These are phyloP conservation scores for Tragelaphus oryx DNA, from an alignment of 2,797 vertebrate species.

Conservation along the genomic window DNA sequence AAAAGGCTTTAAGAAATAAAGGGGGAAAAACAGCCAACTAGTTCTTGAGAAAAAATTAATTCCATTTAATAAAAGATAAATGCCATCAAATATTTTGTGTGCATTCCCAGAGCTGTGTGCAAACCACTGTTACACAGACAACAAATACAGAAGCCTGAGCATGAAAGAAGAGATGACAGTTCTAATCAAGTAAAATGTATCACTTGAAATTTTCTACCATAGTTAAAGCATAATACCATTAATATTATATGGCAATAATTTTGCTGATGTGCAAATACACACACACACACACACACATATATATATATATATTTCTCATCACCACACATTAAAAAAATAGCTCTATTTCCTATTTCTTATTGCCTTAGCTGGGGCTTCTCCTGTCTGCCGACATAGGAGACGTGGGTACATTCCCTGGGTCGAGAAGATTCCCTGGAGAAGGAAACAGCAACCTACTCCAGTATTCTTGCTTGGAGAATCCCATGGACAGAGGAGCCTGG, in stretches of 20 bases:
- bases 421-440: neutral
- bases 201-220: neutral
- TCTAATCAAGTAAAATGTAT: neutral
- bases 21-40: neutral
- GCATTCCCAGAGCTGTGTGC: neutral
- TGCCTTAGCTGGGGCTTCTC: neutral
- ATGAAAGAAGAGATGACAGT: neutral
- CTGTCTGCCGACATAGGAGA: neutral
- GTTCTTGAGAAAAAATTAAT: neutral
- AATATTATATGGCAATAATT: neutral
- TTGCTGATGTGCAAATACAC: neutral
- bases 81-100: neutral
- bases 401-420: neutral
- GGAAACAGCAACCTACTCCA: neutral
- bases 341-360: neutral
- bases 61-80: neutral
- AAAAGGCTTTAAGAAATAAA: neutral
- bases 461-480: neutral
- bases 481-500: neutral
- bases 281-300: neutral
- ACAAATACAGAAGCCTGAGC: neutral
- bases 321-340: neutral
- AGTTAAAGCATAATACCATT: neutral
- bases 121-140: neutral
- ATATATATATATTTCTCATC: neutral